Percentiles rank a stretch among this genome's conserved stretches.
Evolutionary conservation across 1,140 invertebrate species (phyloP).

Genomic region (Papilio glaucus): DNA sequence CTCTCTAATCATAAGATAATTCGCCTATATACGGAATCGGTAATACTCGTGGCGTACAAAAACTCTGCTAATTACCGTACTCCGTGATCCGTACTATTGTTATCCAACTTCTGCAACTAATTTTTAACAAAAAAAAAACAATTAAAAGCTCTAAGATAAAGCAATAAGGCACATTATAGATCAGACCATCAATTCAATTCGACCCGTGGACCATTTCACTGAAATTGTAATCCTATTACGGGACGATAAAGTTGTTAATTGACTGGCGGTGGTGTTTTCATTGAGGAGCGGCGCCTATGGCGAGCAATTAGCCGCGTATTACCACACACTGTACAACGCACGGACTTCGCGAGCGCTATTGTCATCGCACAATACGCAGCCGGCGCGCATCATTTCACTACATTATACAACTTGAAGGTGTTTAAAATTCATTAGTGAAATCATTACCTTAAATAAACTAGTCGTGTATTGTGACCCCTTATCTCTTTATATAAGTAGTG

Average conservation of each 20-base stretch:
- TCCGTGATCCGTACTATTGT: too few relatives aligned
- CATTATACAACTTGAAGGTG: neutral
- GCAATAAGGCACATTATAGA: too few relatives aligned
- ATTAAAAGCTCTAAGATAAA: too few relatives aligned
- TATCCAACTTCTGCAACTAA: too few relatives aligned
- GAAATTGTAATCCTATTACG: neutral
- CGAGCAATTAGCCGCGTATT: constrained; percentile 4
- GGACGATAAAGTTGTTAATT: neutral
- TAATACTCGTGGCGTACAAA: too few relatives aligned
- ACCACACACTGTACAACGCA: neutral
- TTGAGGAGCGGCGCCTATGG: constrained; percentile 9
- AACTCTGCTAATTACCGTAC: too few relatives aligned
- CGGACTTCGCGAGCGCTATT: neutral
- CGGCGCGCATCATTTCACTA: neutral
- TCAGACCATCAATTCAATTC: too few relatives aligned
- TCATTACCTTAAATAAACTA: neutral
- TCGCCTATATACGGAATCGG: too few relatives aligned
- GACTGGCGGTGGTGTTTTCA: neutral
- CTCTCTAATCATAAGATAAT: too few relatives aligned
- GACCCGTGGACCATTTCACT: neutral
- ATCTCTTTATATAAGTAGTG: too few relatives aligned
- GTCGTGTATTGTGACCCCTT: too few relatives aligned
- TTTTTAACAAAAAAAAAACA: too few relatives aligned
- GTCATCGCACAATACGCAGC: neutral
- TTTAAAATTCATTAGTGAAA: neutral